A percentile compares a stretch with the other conserved stretches of the same genome.
Conservation (phyloP, 2,113 vertebrate genomes). For the Melanerpes formicivorus region DNA sequence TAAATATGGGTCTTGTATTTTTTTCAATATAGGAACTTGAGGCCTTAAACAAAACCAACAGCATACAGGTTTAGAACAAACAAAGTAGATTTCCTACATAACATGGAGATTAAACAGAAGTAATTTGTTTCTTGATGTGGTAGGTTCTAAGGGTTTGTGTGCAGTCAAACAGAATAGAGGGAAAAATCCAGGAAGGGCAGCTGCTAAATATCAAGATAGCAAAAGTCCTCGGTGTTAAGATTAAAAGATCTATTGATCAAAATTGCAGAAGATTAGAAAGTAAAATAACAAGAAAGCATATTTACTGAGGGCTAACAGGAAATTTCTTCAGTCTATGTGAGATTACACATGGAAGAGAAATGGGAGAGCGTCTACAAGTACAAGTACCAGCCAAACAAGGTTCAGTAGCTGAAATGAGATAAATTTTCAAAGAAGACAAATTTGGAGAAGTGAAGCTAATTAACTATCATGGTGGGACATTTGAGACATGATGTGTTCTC, state of each 20-base stretch:
- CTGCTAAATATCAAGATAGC: fast-evolving
- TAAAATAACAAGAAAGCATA: neutral
- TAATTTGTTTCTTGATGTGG: neutral
- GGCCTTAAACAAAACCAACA: neutral
- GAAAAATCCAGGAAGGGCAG: neutral
- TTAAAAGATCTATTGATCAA: neutral
- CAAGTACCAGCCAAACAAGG: neutral
- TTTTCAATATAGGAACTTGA: neutral
- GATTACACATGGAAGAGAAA: neutral
- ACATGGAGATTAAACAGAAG: neutral
- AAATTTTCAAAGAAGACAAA: neutral
- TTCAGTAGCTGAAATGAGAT: neutral
- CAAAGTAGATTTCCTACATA: neutral
- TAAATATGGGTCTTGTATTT: fast-evolving
- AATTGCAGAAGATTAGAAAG: neutral
- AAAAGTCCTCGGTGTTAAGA: neutral
- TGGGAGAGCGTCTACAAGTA: neutral
- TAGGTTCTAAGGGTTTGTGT: neutral
- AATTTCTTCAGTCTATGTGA: neutral
- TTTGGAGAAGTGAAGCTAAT: neutral
- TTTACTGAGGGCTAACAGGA: neutral
- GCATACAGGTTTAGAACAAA: neutral
- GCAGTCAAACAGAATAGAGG: neutral
- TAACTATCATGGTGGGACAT: neutral
- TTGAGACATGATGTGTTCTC: neutral